Base-by-base conservation (phyloP, 2,113 vertebrate genomes). In the Rhabdornis inornatus region DNA sequence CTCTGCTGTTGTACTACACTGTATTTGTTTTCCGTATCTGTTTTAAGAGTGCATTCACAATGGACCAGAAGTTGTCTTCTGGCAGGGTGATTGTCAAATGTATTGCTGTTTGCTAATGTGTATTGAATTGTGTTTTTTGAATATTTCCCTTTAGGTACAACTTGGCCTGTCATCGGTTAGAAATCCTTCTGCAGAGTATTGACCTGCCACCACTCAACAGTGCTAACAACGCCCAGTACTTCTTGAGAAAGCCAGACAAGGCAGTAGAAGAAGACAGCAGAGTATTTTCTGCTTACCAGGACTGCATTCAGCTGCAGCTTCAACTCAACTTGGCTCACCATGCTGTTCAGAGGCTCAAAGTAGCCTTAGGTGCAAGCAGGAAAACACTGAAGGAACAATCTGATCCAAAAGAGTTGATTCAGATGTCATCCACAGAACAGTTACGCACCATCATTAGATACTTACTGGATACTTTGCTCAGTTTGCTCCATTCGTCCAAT, bases 211-310 rank as follows among this genome's bases (percentile, higher is more conserved):
- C 99, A 13, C 98, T 99, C 37, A 99, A 99, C 96, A 99, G 99
- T 55, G 99, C 99, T 75, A 99, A 99, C 96, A 99, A 99, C 17
- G 99, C 99, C 39, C 99, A 99, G 95, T 99, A 99, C 97, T 99
- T 99, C 94, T 96, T 99, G 93, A 97, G 99, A 45, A 99, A 99
- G 94, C 99, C 99, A 8, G 99, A 99, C 97, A 99, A 99, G 90
- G 99, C 99, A 37, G 99, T 99, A 31, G 99, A 99, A 90, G 99
- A 99, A 97, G 99, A 99, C 87, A 99, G 99, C 89, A 98, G 99
- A 27, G 99, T 99, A 11, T 99, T 99, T 98, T 99, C 99, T 39
- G 99, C 99, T 76, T 99, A 99, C 95, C 99, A 99, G 94, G 99
- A 99, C 96, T 99, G 99, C 96, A 99, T 99, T 96, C 99, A 99